Base-by-base conservation (phyloP, 2,113 vertebrate species). In the Amblyornis subalaris region DNA sequence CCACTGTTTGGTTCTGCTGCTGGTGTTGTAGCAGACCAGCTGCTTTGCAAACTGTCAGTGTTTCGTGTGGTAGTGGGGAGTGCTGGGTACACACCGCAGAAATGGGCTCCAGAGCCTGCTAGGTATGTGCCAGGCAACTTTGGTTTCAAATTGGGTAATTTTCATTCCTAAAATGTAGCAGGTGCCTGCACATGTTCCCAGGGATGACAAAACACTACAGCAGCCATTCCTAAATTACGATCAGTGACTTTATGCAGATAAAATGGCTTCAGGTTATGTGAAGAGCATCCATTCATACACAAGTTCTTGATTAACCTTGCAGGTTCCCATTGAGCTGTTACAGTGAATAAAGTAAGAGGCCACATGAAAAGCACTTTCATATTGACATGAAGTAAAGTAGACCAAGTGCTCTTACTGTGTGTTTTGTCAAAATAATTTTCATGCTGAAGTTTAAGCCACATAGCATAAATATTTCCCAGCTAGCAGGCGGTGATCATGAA, bases 361-460 rank as follows among this genome's bases (percentile, higher is more conserved):
- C 44, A 73, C 58, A 70, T 95, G 93, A 97, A 94, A 97, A 97
- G 60, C 72, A 25, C 94, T 96, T 97, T 96, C 77, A 75, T 95
- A 92, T 57, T 93, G 96, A 96, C 55, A 9, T 83, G 88, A 94
- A 97, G 91, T 80, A 95, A 95, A 95, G 89, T 72, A 94, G 93
- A 89, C 87, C 67, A 82, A 92, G 95, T 57, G 87, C 81, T 93
- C 91, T 93, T 93, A 89, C 94, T 20, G 31, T 92, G 51, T 93
- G 23, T 96, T 97, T 96, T 97, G 95, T 96, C 95, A 96, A 95
- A 95, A 97, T 93, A 96, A 97, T 97, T 91, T 96, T 95, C 78
- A 85, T 92, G 80, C 79, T 18, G 89, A 79, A 53, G 87, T 97
- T 95, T 95, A 94, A 97, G 82, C 73, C 72, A 70, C 86, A 61